Evolutionary conservation across 1,140 invertebrate genomes (phyloP).

Genomic region (Psilanteris sp.): DNA sequence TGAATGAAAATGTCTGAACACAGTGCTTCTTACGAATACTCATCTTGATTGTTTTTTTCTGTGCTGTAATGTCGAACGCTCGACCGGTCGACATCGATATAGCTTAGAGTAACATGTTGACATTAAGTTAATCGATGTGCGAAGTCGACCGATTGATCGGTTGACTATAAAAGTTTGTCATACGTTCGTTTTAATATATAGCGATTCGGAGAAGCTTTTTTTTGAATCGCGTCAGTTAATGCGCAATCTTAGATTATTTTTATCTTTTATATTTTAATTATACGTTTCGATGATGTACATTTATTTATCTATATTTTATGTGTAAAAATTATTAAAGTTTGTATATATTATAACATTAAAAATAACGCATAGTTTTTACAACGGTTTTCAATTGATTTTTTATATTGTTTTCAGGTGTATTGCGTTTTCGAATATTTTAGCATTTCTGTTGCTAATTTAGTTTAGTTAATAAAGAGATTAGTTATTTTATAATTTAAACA

Average conservation of each 20-base stretch:
- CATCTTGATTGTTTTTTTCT: conserved; percentile 46
- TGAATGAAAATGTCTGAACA: conserved; percentile 32
- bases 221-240: conserved; percentile 56
- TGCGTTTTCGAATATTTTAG: conserved; percentile 19
- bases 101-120: conserved; percentile 18
- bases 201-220: conserved; percentile 37
- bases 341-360: conserved; percentile 65
- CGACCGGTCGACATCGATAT: conserved; percentile 20
- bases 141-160: conserved; percentile 10
- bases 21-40: conserved; percentile 62
- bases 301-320: conserved; percentile 65
- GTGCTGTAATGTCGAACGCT: conserved; percentile 9
- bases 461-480: no score
- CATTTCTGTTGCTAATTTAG: neutral
- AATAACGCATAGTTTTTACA: conserved; percentile 62
- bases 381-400: conserved; percentile 42
- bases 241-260: conserved; percentile 62
- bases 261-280: conserved; percentile 65
- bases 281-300: conserved; percentile 63
- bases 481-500: neutral
- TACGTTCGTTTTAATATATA: conserved; percentile 44
- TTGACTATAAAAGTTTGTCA: conserved; percentile 16
- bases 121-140: conserved; percentile 12
- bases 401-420: conserved; percentile 33
- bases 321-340: conserved; percentile 64